A percentile compares a stretch with the other conserved stretches of the same genome.
These are phyloP conservation scores for Xestoiulus laeticollis DNA, from an alignment of 2,888 invertebrate species.

Conservation along the genomic window DNA sequence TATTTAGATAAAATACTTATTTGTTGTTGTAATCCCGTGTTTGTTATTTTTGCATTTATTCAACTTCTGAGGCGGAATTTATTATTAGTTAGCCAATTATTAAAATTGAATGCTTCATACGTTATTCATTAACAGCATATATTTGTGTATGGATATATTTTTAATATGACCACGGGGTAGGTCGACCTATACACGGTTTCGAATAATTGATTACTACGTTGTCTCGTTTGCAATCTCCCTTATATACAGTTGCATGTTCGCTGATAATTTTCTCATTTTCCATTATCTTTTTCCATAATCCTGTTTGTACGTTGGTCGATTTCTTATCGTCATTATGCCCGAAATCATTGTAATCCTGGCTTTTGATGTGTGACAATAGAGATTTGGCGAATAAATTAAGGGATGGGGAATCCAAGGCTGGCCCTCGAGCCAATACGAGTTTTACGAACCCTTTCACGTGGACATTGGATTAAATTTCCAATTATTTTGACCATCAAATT, in stretches of 20 bases:
- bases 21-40: no score
- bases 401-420: not conserved
- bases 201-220: not conserved
- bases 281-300: not conserved
- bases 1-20: no score
- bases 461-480: not conserved
- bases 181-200: not conserved
- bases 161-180: no score
- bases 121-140: not conserved
- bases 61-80: no score
- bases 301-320: not conserved
- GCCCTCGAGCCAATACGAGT: not conserved
- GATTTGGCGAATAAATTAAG: not conserved
- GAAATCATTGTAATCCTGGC: not conserved
- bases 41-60: no score
- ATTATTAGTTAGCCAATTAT: no score
- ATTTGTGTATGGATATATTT: no score
- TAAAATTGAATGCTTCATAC: no score
- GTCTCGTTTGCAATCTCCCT: not conserved
- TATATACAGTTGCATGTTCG: not conserved
- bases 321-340: constrained; percentile 17
- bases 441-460: not conserved
- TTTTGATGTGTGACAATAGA: not conserved
- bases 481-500: not conserved
- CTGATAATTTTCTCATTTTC: not conserved